phyloP scores from a whole-genome alignment of 2,113 vertebrate species.

The Hucho hucho region DNA sequence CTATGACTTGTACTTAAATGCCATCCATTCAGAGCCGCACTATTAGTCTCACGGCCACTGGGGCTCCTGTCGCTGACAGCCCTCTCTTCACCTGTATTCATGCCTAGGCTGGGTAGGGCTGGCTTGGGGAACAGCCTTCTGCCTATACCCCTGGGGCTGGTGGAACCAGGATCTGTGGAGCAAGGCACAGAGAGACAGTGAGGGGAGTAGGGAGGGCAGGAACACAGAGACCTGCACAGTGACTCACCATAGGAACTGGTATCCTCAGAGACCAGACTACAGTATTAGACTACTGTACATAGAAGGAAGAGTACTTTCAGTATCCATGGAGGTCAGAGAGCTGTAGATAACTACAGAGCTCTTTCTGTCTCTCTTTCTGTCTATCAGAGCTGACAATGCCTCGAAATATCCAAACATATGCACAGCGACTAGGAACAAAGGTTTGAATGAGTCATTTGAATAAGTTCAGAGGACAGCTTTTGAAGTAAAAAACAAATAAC shows the following conservation, averaged over 20 bases:
- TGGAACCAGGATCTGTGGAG: background rate
- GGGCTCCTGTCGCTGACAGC: slow-evolving; percentile 41
- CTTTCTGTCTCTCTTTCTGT: too few species aligned
- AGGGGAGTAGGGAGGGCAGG: too few species aligned
- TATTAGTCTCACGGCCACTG: slow-evolving; percentile 44
- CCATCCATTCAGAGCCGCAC: slow-evolving; percentile 38
- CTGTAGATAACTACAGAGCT: background rate
- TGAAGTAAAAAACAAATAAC: slow-evolving; percentile 1
- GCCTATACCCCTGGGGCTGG: background rate
- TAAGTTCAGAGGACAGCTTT: background rate
- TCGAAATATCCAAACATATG: background rate
- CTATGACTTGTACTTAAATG: slow-evolving; percentile 36
- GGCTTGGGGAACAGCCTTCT: background rate
- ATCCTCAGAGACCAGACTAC: too few species aligned
- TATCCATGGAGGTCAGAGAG: too few species aligned
- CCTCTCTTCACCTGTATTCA: background rate
- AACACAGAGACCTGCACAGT: too few species aligned
- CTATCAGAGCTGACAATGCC: background rate
- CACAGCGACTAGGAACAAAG: background rate
- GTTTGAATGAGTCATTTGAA: background rate
- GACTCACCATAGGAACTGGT: too few species aligned
- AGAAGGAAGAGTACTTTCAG: too few species aligned
- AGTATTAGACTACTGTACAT: too few species aligned
- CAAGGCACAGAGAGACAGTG: background rate
- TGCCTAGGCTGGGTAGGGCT: too few species aligned